Evolutionary conservation across 1,140 invertebrate species (phyloP), one percentile per base, ranked within the genome.

Genomic region (Ceratina calcarata): DNA sequence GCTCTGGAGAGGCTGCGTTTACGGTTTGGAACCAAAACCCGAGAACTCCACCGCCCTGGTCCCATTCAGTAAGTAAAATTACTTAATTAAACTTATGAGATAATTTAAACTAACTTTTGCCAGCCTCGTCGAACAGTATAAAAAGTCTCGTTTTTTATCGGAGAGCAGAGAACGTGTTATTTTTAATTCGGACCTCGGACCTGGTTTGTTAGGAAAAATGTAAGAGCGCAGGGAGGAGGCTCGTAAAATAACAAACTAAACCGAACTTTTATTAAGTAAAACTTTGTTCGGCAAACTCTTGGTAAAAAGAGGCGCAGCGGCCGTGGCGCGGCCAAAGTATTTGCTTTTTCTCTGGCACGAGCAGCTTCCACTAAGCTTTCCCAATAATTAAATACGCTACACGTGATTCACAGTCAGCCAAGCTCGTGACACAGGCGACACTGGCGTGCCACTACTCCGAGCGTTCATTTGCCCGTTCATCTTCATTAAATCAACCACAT

Each of bases 1-100:
- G 0, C 91, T 97, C 1, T 96, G 96, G 95, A 94, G 94, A 64
- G 94, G 95, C 58, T 97, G 96, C 85, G 88, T 86, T 0, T 70
- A 37, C 0, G 91, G 91, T 16, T 49, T 87, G 88, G 93, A 49
- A 90, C 85, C 89, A 45, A 76, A 83, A 53, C 15, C 66, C 0
- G 18, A 58, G 3, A 91, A 90, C 64, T 83, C 78, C 0, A 89
- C 86, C 0, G 65, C 70, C 0, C 55, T 86, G 58, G 18, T 78
- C 3, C 80, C 84, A 27, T 92, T 89, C 62, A 3, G 91, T 92
- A 74, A 91, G 90, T 89, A 45, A 45, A 45, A 45, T 45, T 45
- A 45, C 10, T 45, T 45, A 10, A 45, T 45, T 6, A 45, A 45
- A 45, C 10, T 10, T 45, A 45, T 6, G 37, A 3, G 37, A 10